phyloP scores from a whole-genome alignment of 2,888 invertebrate genomes.

The Caenorhabditis wallacei region DNA sequence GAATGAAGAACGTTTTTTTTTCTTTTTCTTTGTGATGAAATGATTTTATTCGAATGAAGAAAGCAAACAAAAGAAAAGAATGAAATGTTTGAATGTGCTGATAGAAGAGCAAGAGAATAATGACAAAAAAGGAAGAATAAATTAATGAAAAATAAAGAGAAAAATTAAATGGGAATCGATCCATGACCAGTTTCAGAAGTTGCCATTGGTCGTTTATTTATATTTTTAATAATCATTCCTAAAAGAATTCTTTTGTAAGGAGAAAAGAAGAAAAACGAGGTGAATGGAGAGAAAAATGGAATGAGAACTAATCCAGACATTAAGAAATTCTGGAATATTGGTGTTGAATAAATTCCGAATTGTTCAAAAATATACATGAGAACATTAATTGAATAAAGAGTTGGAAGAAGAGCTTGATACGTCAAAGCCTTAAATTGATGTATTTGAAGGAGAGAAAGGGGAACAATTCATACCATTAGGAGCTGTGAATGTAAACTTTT shows the following conservation, averaged over 20 bases:
- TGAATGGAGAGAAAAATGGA: constrained; percentile 52
- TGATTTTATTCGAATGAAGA: no score
- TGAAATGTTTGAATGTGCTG: no score
- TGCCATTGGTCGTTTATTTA: constrained; percentile 9
- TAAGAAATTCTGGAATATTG: constrained; percentile 38
- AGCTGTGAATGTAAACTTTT: constrained; percentile 52
- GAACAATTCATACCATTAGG: constrained; percentile 16
- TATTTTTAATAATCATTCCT: constrained; percentile 14
- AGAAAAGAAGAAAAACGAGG: constrained; percentile 54
- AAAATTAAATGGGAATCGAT: constrained; percentile 18
- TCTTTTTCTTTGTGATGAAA: no score
- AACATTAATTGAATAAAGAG: constrained; percentile 40
- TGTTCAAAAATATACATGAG: constrained; percentile 48
- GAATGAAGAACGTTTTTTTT: no score
- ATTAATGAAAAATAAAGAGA: not conserved
- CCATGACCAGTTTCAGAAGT: constrained; percentile 31
- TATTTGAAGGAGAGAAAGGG: not conserved
- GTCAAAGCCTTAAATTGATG: constrained; percentile 36
- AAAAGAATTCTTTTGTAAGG: constrained; percentile 50
- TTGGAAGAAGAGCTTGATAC: constrained; percentile 53
- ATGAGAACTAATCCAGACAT: constrained; percentile 50
- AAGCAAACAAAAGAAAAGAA: no score
- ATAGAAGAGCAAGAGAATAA: not conserved
- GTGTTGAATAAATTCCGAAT: constrained; percentile 33
- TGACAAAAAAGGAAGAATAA: not conserved